These are phyloP conservation scores for Saccostrea cuccullata DNA, from an alignment of 1,140 invertebrate species.

Conservation along the genomic window DNA sequence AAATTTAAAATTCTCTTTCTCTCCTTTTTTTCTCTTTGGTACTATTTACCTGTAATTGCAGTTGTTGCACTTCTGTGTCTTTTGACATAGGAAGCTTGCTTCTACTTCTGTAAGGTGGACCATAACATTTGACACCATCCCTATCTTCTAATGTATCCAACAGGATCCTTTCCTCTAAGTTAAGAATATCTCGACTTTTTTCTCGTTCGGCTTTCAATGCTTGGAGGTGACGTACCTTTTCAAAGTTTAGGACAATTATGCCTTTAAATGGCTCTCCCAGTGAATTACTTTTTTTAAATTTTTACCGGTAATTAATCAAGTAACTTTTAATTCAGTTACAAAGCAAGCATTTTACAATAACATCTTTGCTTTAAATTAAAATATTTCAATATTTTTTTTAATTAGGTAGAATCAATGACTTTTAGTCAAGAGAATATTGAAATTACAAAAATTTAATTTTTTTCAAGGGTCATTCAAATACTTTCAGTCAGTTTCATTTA, in stretches of 20 bases:
- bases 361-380: too few species aligned
- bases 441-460: too few species aligned
- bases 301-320: too few species aligned
- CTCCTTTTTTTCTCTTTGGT: background rate
- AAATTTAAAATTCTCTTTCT: background rate
- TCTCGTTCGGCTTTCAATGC: constrained; percentile 60
- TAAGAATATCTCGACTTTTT: constrained; percentile 61
- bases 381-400: too few species aligned
- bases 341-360: too few species aligned
- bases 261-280: background rate
- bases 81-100: constrained; percentile 62
- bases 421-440: too few species aligned
- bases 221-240: constrained; percentile 53
- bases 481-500: background rate
- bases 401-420: too few species aligned
- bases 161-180: constrained; percentile 67
- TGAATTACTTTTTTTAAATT: too few species aligned
- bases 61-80: constrained; percentile 61
- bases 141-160: constrained; percentile 64
- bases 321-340: too few species aligned
- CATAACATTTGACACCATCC: constrained; percentile 48
- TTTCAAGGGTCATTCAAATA: constrained; percentile 5
- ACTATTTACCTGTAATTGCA: constrained; percentile 64
- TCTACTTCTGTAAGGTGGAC: constrained; percentile 26
- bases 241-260: constrained; percentile 40